Percentiles rank a stretch among this genome's conserved stretches.
Evolutionary conservation across 1,140 invertebrate genomes (phyloP).

Genomic region (Ladona fulva): DNA sequence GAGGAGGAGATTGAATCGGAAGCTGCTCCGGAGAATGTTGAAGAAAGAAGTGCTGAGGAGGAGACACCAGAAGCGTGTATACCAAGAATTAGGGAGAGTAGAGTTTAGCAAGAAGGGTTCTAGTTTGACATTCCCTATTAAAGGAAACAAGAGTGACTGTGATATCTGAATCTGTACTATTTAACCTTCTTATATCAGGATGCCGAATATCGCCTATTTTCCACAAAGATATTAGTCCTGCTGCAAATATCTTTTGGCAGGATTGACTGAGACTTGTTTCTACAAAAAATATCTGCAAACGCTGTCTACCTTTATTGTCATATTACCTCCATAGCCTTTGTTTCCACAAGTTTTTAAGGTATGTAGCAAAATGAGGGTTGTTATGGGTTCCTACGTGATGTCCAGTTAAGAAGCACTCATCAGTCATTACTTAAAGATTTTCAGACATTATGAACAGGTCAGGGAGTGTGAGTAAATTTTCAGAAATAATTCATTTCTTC

Average conservation of each 20-base stretch:
- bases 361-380: no score
- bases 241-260: neutral
- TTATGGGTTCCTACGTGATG: no score
- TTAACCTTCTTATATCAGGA: neutral
- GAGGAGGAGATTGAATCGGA: neutral
- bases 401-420: no score
- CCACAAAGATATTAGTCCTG: neutral
- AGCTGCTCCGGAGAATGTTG: neutral
- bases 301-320: no score
- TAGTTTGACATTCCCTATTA: neutral
- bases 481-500: no score
- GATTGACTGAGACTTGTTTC: neutral
- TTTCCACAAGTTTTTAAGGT: no score
- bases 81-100: constrained; percentile 36
- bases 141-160: neutral
- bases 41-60: constrained; percentile 12
- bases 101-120: constrained; percentile 27
- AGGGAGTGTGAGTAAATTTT: no score
- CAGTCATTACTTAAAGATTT: no score
- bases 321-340: no score
- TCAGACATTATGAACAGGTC: no score
- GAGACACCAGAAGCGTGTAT: constrained; percentile 17
- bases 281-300: neutral
- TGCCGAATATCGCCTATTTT: constrained; percentile 8
- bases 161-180: neutral